Evolutionary conservation across 23 tunicate genomes (phyloP).

Genomic region (Phallusia fumigata): DNA sequence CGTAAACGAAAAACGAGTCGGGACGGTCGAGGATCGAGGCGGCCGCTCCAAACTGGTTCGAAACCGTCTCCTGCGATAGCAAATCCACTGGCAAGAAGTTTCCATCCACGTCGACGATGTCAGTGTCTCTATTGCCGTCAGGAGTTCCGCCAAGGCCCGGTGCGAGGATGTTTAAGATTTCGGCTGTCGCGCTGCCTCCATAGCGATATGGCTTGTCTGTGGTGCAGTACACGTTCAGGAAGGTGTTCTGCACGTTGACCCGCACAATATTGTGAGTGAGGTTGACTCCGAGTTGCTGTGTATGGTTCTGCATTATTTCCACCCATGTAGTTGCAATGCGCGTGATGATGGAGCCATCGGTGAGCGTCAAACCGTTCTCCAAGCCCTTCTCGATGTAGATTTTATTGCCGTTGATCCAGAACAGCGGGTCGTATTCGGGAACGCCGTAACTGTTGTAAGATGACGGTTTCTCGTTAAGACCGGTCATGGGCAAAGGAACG

Average conservation of each 20-base stretch:
- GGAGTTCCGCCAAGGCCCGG: conserved; percentile 21
- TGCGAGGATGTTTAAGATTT: not conserved
- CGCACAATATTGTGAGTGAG: conserved; percentile 16
- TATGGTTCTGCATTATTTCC: conserved; percentile 20
- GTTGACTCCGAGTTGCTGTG: conserved; percentile 1
- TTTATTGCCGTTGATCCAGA: conserved; percentile 10
- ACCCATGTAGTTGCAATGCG: conserved; percentile 25
- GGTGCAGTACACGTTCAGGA: conserved; percentile 23
- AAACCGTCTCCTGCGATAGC: not conserved
- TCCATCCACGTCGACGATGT: conserved; percentile 17
- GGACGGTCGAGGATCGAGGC: not conserved
- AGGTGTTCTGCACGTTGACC: conserved; percentile 6
- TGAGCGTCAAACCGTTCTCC: conserved; percentile 27
- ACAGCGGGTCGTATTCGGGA: conserved; percentile 18
- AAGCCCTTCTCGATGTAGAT: conserved; percentile 20
- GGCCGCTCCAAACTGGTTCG: not conserved
- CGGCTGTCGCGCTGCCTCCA: not conserved
- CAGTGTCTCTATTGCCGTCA: conserved; percentile 14
- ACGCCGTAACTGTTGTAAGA: conserved; percentile 10
- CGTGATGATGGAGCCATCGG: conserved; percentile 18
- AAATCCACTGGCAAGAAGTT: not conserved
- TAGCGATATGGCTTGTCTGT: conserved; percentile 9
- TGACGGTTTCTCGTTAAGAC: conserved; percentile 10
- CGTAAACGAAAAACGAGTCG: conserved; percentile 21
- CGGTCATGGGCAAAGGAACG: conserved; percentile 1